A percentile compares a stretch with the other conserved stretches of the same genome.
phyloP scores from a whole-genome alignment of 2,888 invertebrate species.

The Sinotaia quadrata region DNA sequence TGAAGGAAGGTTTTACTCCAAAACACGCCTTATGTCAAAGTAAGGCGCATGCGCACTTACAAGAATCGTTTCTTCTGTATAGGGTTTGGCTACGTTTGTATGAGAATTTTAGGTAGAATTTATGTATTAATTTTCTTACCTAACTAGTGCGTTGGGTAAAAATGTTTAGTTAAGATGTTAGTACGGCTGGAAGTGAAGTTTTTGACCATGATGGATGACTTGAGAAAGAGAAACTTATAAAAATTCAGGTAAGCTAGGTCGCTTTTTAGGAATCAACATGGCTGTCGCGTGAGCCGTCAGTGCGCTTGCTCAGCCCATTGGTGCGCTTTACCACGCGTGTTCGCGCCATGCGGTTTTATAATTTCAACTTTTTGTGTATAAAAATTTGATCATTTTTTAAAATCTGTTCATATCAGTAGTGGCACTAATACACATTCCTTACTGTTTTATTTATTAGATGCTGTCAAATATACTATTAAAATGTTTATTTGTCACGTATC shows the following conservation, averaged over 20 bases:
- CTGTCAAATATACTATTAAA: no score
- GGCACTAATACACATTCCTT: no score
- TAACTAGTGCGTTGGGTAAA: constrained; percentile 41
- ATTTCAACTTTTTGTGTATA: no score
- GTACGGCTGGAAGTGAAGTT: constrained; percentile 52
- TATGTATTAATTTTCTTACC: constrained; percentile 26
- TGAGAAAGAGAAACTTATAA: constrained; percentile 40
- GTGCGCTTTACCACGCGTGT: constrained; percentile 23
- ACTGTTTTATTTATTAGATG: no score
- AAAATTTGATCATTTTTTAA: no score
- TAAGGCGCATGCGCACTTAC: constrained; percentile 32
- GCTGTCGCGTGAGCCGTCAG: constrained; percentile 23
- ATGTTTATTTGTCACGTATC: no score
- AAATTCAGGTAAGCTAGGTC: constrained; percentile 29
- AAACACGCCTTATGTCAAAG: background rate
- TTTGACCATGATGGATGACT: constrained; percentile 40
- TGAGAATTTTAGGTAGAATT: constrained; percentile 18
- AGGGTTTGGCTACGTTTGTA: background rate
- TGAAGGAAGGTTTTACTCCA: constrained; percentile 8
- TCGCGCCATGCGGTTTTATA: constrained; percentile 9
- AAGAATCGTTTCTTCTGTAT: constrained; percentile 1
- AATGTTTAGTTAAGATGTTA: constrained; percentile 53
- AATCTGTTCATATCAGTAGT: no score
- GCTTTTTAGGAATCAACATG: constrained; percentile 27
- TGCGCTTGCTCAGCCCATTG: constrained; percentile 33